A percentile compares a stretch with the other conserved stretches of the same genome.
Conservation (phyloP, 1,140 invertebrate species). For the Platyura marginata region DNA sequence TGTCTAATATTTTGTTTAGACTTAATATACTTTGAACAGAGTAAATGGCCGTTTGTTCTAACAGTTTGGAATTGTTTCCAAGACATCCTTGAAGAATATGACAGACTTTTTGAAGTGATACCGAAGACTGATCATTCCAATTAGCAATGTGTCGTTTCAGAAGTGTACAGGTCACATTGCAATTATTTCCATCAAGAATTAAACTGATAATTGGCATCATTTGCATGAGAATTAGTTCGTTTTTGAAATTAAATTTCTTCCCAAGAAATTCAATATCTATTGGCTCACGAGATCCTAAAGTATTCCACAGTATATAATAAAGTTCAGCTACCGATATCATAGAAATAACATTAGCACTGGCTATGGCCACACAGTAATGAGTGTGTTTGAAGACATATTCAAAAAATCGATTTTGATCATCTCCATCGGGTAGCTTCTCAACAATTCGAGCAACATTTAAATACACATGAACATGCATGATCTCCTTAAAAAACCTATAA, state of each 20-base stretch:
- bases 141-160: too few species aligned
- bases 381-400: too few species aligned
- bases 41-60: too few species aligned
- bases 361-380: too few species aligned
- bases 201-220: conserved; percentile 36
- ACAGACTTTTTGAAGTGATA: too few species aligned
- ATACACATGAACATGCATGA: conserved; percentile 11
- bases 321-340: conserved; percentile 23
- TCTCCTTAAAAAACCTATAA: conserved; percentile 12
- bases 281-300: conserved; percentile 13
- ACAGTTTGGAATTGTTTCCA: too few species aligned
- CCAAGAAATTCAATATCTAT: conserved; percentile 20
- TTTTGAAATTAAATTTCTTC: conserved; percentile 24
- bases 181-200: conserved; percentile 17
- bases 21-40: conserved; percentile 35
- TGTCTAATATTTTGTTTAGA: conserved; percentile 30
- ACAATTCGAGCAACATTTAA: conserved; percentile 14
- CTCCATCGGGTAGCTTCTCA: conserved; percentile 13
- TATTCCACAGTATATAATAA: conserved; percentile 21
- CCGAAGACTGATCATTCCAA: too few species aligned
- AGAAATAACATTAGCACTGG: conserved; percentile 12
- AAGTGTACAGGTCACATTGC: too few species aligned
- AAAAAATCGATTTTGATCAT: too few species aligned
- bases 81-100: too few species aligned
- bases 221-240: conserved; percentile 36